phyloP scores from a whole-genome alignment of 53 echinoderm and acorn worm species.

The Echinarachnius parma region DNA sequence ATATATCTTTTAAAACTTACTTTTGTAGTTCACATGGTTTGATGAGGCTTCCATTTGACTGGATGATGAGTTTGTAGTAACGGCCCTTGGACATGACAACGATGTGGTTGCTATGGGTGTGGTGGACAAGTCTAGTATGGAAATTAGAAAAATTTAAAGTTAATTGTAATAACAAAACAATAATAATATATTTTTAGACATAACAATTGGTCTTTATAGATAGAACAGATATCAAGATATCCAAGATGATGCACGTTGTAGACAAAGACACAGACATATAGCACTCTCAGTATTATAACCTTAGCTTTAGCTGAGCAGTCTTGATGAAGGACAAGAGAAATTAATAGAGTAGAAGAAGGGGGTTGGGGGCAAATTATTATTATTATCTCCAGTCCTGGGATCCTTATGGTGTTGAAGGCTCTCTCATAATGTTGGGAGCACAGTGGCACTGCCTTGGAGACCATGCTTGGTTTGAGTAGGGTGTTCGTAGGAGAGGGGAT shows the following conservation, averaged over 20 bases:
- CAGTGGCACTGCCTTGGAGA: conserved; percentile 71
- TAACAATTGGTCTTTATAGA: too few species aligned
- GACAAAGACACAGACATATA: too few species aligned
- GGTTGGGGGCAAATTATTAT: too few species aligned
- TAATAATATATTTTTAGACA: too few species aligned
- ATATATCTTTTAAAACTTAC: too few species aligned
- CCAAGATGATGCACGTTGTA: too few species aligned
- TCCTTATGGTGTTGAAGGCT: conserved; percentile 88
- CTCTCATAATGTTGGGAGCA: conserved; percentile 98
- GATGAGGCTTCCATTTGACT: conserved; percentile 69
- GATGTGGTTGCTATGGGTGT: conserved; percentile 65
- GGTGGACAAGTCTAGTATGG: conserved; percentile 70
- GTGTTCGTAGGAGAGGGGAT: too few species aligned
- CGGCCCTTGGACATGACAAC: conserved; percentile 69
- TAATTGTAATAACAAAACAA: too few species aligned
- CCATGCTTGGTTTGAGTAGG: conserved; percentile 80
- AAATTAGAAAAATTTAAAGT: too few species aligned
- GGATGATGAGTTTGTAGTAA: conserved; percentile 81
- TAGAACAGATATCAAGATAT: too few species aligned
- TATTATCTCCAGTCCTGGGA: conserved; percentile 82
- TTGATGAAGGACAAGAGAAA: background rate
- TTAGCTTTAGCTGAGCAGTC: too few species aligned
- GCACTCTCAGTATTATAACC: too few species aligned
- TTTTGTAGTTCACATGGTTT: conserved; percentile 77
- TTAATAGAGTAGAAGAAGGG: background rate